Evolutionary conservation across 1,140 invertebrate species (phyloP).

Genomic region (Wiebesia pumilae): DNA sequence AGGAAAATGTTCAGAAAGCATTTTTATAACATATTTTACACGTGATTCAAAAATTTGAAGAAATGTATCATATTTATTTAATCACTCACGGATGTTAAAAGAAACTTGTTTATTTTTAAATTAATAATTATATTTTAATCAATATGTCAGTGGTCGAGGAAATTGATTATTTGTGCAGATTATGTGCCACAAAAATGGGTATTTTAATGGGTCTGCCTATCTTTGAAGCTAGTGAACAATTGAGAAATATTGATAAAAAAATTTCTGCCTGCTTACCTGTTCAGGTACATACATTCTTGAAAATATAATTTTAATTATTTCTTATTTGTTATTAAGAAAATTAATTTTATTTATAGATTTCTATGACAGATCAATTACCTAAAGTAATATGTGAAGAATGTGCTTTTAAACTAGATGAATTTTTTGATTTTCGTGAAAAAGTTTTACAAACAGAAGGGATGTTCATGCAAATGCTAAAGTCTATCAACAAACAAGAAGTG

Average conservation of each 20-base stretch:
- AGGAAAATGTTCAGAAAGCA: not conserved
- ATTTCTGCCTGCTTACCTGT: slow-evolving; percentile 78
- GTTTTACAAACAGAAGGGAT: slow-evolving; percentile 76
- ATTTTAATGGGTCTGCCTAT: slow-evolving; percentile 77
- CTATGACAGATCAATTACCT: slow-evolving; percentile 77
- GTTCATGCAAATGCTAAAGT: slow-evolving; percentile 75
- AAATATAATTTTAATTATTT: not conserved
- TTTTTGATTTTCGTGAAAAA: slow-evolving; percentile 78
- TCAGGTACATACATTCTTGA: slow-evolving; percentile 70
- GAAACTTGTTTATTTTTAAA: slow-evolving; percentile 17
- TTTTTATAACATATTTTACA: slow-evolving; percentile 6
- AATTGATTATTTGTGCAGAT: slow-evolving; percentile 76
- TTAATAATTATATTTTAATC: slow-evolving; percentile 27
- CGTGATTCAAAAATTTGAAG: not conserved
- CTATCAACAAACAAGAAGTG: slow-evolving; percentile 65
- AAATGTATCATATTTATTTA: slow-evolving; percentile 3
- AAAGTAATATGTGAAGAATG: slow-evolving; percentile 79
- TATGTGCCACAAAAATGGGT: slow-evolving; percentile 77
- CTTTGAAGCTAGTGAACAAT: slow-evolving; percentile 76
- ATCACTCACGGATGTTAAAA: not conserved
- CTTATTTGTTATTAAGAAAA: not conserved
- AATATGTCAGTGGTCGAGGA: slow-evolving; percentile 80
- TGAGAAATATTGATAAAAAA: slow-evolving; percentile 78
- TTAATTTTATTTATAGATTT: slow-evolving; percentile 69
- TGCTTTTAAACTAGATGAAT: slow-evolving; percentile 77